A percentile compares a stretch with the other conserved stretches of the same genome.
These are phyloP conservation scores for Clarias fuscus DNA, from an alignment of 2,797 vertebrate species.

Conservation along the genomic window DNA sequence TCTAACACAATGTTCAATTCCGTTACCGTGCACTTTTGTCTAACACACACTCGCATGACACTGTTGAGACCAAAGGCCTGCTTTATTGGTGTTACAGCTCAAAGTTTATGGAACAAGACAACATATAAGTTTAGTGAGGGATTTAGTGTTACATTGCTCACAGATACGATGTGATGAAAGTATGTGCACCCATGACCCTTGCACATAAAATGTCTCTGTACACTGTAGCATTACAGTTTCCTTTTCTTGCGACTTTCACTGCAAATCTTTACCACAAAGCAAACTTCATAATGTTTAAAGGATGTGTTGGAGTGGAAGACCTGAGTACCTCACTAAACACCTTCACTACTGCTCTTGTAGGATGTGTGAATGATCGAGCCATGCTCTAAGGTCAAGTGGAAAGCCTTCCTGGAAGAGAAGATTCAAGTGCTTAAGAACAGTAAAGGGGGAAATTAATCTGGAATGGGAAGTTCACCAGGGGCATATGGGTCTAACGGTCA, in stretches of 20 bases:
- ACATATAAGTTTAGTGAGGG: background rate
- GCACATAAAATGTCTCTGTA: no score
- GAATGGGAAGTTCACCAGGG: background rate
- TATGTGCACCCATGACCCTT: background rate
- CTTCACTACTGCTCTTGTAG: background rate
- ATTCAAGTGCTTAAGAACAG: background rate
- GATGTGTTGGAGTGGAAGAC: background rate
- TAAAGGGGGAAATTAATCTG: background rate
- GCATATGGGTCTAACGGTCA: background rate
- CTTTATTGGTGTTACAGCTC: background rate
- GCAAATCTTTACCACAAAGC: background rate
- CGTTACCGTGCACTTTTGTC: background rate
- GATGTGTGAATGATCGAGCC: background rate
- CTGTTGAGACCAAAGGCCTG: background rate
- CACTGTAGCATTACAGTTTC: background rate
- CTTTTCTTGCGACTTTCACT: background rate
- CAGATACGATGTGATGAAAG: background rate
- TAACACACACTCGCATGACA: conserved; percentile 2
- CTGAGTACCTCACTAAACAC: background rate
- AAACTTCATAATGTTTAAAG: background rate
- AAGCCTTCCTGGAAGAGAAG: background rate
- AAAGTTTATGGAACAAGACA: background rate
- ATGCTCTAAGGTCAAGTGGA: background rate
- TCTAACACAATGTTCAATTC: background rate
- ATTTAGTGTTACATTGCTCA: background rate